phyloP scores from a whole-genome alignment of 2,797 vertebrate species.

The Coilia nasus region DNA sequence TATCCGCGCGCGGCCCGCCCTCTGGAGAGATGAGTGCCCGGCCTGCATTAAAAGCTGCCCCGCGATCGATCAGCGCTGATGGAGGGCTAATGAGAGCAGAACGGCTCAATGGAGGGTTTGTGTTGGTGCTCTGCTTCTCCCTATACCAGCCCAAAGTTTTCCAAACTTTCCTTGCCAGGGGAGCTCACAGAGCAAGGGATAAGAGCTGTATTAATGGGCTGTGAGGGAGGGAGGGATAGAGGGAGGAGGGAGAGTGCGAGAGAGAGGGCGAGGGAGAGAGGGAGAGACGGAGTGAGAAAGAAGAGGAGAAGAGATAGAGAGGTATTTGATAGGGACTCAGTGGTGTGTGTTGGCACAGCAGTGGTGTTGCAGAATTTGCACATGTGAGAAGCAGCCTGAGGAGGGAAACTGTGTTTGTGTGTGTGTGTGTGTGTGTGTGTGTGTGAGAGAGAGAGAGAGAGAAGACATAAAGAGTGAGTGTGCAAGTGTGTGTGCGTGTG shows the following conservation, averaged over 20 bases:
- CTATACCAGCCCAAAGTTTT: neutral
- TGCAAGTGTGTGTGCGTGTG: too few relatives aligned
- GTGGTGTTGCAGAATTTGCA: neutral
- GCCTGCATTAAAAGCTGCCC: constrained; percentile 36
- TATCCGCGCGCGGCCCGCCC: neutral
- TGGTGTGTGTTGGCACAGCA: neutral
- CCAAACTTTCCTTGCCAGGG: neutral
- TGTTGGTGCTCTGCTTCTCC: too few relatives aligned
- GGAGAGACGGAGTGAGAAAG: too few relatives aligned
- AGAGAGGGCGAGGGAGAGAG: too few relatives aligned
- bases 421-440: constrained; percentile 7
- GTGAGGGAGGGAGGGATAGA: neutral
- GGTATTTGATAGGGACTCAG: neutral
- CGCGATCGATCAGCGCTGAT: constrained; percentile 49
- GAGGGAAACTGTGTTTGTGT: neutral
- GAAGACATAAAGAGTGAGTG: neutral
- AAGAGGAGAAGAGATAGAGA: neutral
- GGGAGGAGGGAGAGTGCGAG: too few relatives aligned
- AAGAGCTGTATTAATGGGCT: neutral
- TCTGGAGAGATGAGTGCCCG: constrained; percentile 26
- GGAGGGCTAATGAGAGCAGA: constrained; percentile 43
- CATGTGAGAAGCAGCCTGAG: neutral
- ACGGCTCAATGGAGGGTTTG: constrained; percentile 39
- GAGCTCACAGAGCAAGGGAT: neutral
- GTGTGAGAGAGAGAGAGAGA: neutral